Conservation (phyloP, 2,888 invertebrate genomes). For the Drosophila leonis region DNA sequence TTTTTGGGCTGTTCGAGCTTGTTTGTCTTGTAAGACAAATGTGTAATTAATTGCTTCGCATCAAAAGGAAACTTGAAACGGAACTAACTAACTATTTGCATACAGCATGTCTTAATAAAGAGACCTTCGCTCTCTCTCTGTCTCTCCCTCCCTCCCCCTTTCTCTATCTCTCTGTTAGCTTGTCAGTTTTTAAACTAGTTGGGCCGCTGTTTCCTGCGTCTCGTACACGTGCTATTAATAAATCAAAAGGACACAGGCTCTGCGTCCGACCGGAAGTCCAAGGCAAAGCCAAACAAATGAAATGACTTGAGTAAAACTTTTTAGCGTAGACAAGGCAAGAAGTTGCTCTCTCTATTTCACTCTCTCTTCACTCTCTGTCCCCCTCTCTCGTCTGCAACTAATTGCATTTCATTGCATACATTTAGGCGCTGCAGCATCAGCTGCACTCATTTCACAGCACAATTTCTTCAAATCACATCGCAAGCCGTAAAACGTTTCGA, state of each 20-base stretch:
- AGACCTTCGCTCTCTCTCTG: neutral
- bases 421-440: conserved; percentile 57
- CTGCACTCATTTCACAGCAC: conserved; percentile 30
- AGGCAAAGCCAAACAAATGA: conserved; percentile 71
- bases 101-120: conserved; percentile 43
- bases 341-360: neutral
- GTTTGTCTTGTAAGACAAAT: conserved; percentile 85
- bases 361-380: neutral
- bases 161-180: conserved; percentile 1
- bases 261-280: conserved; percentile 58
- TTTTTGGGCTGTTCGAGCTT: conserved; percentile 34
- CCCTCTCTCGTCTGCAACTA: conserved; percentile 57
- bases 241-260: conserved; percentile 76
- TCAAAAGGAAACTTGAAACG: conserved; percentile 79
- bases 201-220: conserved; percentile 18
- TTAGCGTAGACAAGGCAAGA: conserved; percentile 22
- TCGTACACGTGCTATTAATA: conserved; percentile 75
- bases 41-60: conserved; percentile 84
- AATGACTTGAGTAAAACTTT: conserved; percentile 62
- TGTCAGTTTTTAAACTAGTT: conserved; percentile 60
- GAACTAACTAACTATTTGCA: conserved; percentile 73
- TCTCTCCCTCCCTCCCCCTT: neutral
- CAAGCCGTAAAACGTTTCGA: conserved; percentile 74
- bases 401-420: conserved; percentile 78
- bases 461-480: conserved; percentile 60